A percentile compares a stretch with the other conserved stretches of the same genome.
Conservation (phyloP, 1,140 invertebrate genomes). For the Grapholita molesta region DNA sequence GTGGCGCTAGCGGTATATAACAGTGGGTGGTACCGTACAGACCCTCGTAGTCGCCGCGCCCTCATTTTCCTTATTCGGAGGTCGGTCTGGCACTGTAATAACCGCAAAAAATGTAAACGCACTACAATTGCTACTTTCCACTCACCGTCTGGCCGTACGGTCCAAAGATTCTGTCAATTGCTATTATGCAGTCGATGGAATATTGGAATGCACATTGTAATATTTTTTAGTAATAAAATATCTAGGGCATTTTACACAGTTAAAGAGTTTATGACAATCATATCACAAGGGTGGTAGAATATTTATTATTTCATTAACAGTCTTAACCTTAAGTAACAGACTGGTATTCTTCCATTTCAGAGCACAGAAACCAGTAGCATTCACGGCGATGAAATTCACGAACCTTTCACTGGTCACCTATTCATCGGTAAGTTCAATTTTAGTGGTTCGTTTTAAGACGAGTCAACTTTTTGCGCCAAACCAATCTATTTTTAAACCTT, state of each 20-base stretch:
- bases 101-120: conserved; percentile 7
- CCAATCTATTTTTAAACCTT: too few relatives aligned
- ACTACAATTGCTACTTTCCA: background rate
- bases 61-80: conserved; percentile 59
- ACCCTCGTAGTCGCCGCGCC: conserved; percentile 54
- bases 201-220: too few relatives aligned
- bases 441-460: too few relatives aligned
- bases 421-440: conserved; percentile 55
- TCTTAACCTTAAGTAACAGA: too few relatives aligned
- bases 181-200: background rate
- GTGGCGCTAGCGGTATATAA: conserved; percentile 56
- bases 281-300: background rate
- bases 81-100: conserved; percentile 27
- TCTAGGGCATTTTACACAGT: too few relatives aligned
- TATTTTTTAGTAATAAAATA: too few relatives aligned
- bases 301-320: background rate
- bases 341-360: conserved; percentile 36
- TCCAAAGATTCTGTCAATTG: background rate
- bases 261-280: too few relatives aligned
- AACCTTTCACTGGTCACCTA: conserved; percentile 62
- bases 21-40: conserved; percentile 61
- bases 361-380: conserved; percentile 65
- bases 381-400: conserved; percentile 68
- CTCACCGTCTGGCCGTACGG: background rate
- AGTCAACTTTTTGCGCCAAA: too few relatives aligned